Evolutionary conservation across 2,888 invertebrate species (phyloP).

Genomic region (Nesidiocoris tenuis): DNA sequence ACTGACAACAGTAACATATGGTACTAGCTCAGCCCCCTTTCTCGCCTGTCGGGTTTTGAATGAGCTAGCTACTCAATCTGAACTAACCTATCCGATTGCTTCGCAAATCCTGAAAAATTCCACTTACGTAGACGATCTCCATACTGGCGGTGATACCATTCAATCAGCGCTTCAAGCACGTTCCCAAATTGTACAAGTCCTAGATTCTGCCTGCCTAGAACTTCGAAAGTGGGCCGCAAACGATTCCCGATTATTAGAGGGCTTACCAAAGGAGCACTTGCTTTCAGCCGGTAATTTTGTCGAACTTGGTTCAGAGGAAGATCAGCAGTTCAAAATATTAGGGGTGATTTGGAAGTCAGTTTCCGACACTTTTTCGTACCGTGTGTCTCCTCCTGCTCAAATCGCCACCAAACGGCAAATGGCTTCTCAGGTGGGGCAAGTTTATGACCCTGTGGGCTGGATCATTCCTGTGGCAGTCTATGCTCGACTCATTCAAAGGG

Average conservation of each 20-base stretch:
- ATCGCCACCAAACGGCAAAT: constrained; percentile 9
- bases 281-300: neutral
- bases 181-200: neutral
- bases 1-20: constrained; percentile 18
- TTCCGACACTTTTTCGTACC: neutral
- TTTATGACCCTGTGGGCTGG: constrained; percentile 27
- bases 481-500: neutral
- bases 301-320: neutral
- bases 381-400: neutral
- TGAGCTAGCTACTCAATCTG: neutral
- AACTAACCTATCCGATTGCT: neutral
- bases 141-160: constrained; percentile 1
- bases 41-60: constrained; percentile 1
- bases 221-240: constrained; percentile 26
- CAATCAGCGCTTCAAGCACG: neutral
- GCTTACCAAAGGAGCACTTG: neutral
- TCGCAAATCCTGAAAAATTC: neutral
- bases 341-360: constrained; percentile 15
- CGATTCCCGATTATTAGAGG: neutral
- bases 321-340: neutral
- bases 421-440: constrained; percentile 8
- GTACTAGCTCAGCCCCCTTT: constrained; percentile 23
- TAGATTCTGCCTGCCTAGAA: neutral
- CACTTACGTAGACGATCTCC: constrained; percentile 26
- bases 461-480: constrained; percentile 1